Evolutionary conservation across 2,113 vertebrate species (phyloP).

Genomic region (Laticauda colubrina): DNA sequence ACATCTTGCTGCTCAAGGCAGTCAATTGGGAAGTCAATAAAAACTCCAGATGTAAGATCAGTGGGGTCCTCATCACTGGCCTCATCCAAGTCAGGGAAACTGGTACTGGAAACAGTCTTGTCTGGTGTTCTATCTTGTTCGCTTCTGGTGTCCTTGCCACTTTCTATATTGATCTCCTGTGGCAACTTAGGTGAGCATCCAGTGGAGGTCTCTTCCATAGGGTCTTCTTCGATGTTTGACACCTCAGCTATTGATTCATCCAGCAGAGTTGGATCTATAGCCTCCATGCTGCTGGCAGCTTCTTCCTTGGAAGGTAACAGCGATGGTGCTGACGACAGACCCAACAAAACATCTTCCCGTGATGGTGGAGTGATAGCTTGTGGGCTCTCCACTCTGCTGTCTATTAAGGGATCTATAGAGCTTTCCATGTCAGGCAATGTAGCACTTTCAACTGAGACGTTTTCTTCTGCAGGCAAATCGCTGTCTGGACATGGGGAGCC

Average conservation of each 20-base stretch:
- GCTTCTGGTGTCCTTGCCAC: constrained; percentile 41
- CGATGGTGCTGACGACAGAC: accelerated
- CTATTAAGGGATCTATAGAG: neutral
- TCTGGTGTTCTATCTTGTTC: constrained; percentile 59
- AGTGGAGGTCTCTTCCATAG: accelerated
- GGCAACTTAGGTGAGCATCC: neutral
- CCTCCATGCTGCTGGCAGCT: neutral
- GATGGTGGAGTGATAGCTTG: neutral
- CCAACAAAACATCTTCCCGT: neutral
- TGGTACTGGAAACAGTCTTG: constrained; percentile 67
- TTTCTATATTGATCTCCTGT: constrained; percentile 34
- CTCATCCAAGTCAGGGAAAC: constrained; percentile 72
- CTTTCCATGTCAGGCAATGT: neutral
- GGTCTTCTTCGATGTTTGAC: constrained; percentile 12
- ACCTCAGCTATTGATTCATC: neutral
- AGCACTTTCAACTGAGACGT: constrained; percentile 10
- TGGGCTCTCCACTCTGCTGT: constrained; percentile 30
- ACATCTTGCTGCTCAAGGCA: constrained; percentile 66
- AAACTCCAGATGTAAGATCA: constrained; percentile 80
- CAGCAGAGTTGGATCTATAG: neutral
- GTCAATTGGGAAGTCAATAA: constrained; percentile 77
- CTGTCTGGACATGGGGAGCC: constrained; percentile 10
- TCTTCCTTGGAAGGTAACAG: neutral
- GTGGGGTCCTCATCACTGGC: constrained; percentile 76
- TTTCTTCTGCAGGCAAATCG: constrained; percentile 36